Conservation (phyloP, 2,888 invertebrate species). For the Heliconius erato region DNA sequence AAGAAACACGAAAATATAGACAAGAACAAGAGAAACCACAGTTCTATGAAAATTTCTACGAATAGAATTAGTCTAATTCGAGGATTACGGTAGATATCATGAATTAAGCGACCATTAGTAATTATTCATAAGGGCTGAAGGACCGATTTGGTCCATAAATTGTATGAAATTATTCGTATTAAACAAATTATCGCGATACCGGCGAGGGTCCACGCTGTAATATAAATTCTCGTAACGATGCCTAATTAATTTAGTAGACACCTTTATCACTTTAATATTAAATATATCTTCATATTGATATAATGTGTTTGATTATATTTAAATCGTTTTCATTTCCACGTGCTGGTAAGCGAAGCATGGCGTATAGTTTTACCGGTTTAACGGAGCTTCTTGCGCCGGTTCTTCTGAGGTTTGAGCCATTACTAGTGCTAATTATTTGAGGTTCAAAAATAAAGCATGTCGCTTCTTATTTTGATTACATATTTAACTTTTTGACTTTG, state of each 20-base stretch:
- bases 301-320: too few relatives aligned
- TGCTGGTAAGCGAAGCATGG: too few relatives aligned
- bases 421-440: too few relatives aligned
- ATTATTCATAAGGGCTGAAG: conserved; percentile 52
- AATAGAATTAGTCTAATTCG: conserved; percentile 10
- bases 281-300: not conserved
- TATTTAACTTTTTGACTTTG: too few relatives aligned
- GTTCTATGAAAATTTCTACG: not conserved
- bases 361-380: too few relatives aligned
- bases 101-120: conserved; percentile 46
- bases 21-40: not conserved
- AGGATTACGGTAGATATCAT: not conserved
- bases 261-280: conserved; percentile 26
- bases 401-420: too few relatives aligned
- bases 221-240: conserved; percentile 50
- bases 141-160: conserved; percentile 49
- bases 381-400: too few relatives aligned
- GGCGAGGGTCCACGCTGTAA: conserved; percentile 2
- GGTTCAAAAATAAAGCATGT: too few relatives aligned
- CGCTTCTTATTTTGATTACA: too few relatives aligned
- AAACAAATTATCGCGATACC: conserved; percentile 49
- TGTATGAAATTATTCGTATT: conserved; percentile 46
- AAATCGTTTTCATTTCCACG: too few relatives aligned
- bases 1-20: not conserved
- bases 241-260: conserved; percentile 47